phyloP scores from a whole-genome alignment of 2,113 vertebrate species.

The Pampusana beccarii region DNA sequence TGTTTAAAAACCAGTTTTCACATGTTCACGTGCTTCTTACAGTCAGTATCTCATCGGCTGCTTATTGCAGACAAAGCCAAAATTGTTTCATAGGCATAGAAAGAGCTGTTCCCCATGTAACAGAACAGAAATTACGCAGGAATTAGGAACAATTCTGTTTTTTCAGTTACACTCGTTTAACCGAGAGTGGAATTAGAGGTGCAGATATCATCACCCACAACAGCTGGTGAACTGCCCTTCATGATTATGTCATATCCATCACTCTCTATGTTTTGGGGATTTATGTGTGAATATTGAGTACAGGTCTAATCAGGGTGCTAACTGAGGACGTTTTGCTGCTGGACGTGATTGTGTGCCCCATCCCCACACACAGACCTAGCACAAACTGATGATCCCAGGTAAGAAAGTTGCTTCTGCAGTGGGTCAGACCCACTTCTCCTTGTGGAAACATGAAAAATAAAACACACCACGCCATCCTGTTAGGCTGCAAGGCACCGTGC shows the following conservation, averaged over 20 bases:
- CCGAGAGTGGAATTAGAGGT: background rate
- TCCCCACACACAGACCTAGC: background rate
- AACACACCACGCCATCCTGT: background rate
- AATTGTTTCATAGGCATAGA: background rate
- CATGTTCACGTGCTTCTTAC: background rate
- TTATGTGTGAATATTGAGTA: background rate
- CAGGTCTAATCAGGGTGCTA: background rate
- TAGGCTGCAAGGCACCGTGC: background rate
- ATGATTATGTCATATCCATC: background rate
- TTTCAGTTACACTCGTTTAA: background rate
- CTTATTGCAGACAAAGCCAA: background rate
- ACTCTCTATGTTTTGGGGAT: background rate
- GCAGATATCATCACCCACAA: background rate
- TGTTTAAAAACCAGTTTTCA: background rate
- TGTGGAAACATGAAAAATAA: background rate
- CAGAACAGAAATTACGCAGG: background rate
- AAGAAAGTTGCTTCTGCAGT: background rate
- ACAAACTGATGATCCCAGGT: background rate
- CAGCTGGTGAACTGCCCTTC: background rate
- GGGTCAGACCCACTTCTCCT: background rate
- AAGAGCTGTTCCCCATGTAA: background rate
- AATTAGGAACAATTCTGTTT: background rate
- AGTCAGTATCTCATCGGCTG: background rate
- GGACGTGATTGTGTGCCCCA: background rate
- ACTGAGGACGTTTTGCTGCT: background rate